phyloP scores from a whole-genome alignment of 2,797 vertebrate genomes.

The Pygocentrus nattereri region DNA sequence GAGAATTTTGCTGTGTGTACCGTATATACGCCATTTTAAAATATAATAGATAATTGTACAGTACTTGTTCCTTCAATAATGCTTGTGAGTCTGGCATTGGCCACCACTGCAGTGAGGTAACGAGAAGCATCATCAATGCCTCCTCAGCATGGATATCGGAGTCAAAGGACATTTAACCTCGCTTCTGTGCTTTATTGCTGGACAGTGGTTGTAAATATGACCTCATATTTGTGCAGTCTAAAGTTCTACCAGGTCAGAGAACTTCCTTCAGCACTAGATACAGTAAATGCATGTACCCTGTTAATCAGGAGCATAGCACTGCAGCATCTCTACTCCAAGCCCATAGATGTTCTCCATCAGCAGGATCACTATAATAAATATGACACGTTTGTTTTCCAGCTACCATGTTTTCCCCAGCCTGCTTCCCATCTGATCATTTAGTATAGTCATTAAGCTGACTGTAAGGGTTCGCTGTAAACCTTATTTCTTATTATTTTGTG shows the following conservation, averaged over 20 bases:
- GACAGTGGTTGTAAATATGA: not conserved
- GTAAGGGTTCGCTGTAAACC: conserved; percentile 16
- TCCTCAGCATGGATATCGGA: conserved; percentile 29
- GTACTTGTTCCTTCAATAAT: not conserved
- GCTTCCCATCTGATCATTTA: conserved; percentile 68
- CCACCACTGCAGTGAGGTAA: conserved; percentile 16
- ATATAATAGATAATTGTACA: not conserved
- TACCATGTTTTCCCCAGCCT: conserved; percentile 16
- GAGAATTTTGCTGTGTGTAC: not conserved
- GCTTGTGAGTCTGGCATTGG: not conserved
- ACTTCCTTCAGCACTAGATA: not conserved
- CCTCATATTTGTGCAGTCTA: not conserved
- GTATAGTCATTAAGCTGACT: conserved; percentile 27
- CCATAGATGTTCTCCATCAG: not conserved
- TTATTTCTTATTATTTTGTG: conserved; percentile 51
- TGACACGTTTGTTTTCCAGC: conserved; percentile 26
- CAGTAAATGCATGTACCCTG: not conserved
- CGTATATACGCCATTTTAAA: too few species aligned
- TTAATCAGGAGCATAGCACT: conserved; percentile 1
- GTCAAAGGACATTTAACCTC: conserved; percentile 44
- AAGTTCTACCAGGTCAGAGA: not conserved
- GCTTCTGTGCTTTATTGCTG: not conserved
- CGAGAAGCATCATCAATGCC: not conserved
- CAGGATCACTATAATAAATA: not conserved
- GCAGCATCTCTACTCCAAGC: not conserved